These are phyloP conservation scores for Lamellibrachia satsuma DNA, from an alignment of 2,888 invertebrate species.

Conservation along the genomic window DNA sequence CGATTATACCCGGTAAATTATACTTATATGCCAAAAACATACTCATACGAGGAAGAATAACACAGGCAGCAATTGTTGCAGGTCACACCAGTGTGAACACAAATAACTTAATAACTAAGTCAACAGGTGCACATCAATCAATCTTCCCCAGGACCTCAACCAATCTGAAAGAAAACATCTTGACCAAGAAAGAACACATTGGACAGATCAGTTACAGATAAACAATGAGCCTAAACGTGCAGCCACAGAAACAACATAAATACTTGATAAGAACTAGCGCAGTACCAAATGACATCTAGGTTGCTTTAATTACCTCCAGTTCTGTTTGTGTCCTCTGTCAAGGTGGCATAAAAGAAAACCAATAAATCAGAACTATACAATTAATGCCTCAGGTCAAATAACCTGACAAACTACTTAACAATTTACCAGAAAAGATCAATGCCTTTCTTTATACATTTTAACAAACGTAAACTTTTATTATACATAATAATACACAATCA, in stretches of 20 bases:
- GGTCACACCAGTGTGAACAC: not conserved
- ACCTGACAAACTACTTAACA: not conserved
- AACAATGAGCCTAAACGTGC: not conserved
- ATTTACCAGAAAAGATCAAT: not conserved
- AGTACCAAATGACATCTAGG: not conserved
- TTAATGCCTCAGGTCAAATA: not conserved
- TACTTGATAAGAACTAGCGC: not conserved
- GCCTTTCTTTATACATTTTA: not conserved
- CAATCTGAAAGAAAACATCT: not conserved
- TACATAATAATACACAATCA: not conserved
- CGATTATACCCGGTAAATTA: not conserved
- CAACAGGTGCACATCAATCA: not conserved
- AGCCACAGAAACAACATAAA: not conserved
- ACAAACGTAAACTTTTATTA: not conserved
- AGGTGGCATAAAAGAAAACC: conserved; percentile 4
- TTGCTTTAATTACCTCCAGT: not conserved
- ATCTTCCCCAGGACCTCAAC: not conserved
- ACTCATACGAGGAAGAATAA: not conserved
- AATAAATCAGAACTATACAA: not conserved
- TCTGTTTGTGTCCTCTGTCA: not conserved
- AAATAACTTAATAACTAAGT: not conserved
- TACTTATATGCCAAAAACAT: not conserved
- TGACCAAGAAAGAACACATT: not conserved
- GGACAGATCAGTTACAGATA: not conserved
- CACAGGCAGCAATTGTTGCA: not conserved